phyloP scores from a whole-genome alignment of 2,797 vertebrate genomes.

The Salmo trutta region DNA sequence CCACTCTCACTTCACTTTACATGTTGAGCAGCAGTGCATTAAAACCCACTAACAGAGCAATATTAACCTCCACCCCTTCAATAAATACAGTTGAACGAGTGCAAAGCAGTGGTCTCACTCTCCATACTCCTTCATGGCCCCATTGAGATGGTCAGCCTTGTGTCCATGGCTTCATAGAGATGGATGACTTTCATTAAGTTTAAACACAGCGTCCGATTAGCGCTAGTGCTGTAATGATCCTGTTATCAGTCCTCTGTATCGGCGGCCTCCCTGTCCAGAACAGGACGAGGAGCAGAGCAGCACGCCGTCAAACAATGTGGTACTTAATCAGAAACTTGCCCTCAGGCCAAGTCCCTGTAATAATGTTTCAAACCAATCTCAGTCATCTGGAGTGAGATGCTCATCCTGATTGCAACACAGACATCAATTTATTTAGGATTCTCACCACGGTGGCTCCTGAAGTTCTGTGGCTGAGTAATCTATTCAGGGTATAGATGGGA shows the following conservation, averaged over 20 bases:
- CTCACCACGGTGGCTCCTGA: not conserved
- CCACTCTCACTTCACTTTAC: not conserved
- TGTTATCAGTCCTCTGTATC: conserved; percentile 21
- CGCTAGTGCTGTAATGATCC: conserved; percentile 24
- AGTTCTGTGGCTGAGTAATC: not conserved
- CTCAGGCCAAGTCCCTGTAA: conserved; percentile 13
- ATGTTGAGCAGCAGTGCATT: not conserved
- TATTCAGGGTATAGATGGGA: not conserved
- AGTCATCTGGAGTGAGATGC: not conserved
- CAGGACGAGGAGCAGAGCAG: conserved; percentile 12
- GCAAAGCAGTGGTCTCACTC: not conserved
- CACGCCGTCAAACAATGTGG: conserved; percentile 21
- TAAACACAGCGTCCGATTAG: conserved; percentile 35
- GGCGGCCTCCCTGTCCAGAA: conserved; percentile 25
- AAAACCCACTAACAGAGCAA: too few relatives aligned
- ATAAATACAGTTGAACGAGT: not conserved
- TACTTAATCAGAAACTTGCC: conserved; percentile 24
- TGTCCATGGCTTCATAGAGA: conserved; percentile 31
- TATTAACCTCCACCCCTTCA: not conserved
- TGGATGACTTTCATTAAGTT: conserved; percentile 37
- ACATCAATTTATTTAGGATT: not conserved
- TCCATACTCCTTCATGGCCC: not conserved
- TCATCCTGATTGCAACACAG: not conserved
- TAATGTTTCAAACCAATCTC: not conserved
- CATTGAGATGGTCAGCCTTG: conserved; percentile 15